phyloP scores from a whole-genome alignment of 2,797 vertebrate species.

The Acrocephalus scirpaceus region DNA sequence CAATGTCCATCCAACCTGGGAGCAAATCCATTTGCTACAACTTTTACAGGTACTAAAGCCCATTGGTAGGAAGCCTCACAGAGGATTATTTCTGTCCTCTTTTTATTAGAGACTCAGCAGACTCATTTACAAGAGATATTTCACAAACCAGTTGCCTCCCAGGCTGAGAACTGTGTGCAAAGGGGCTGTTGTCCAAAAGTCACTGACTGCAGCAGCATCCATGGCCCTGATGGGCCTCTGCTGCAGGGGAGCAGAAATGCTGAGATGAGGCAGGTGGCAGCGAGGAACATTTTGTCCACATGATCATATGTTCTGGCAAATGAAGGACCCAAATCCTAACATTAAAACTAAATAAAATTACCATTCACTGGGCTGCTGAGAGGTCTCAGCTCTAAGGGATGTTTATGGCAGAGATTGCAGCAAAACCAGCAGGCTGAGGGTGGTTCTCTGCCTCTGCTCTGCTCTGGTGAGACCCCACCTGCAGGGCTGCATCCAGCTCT shows the following conservation, averaged over 20 bases:
- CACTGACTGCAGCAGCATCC: neutral
- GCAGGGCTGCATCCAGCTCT: neutral
- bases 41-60: neutral
- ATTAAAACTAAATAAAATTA: neutral
- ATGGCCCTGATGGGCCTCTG: neutral
- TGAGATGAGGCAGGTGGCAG: neutral
- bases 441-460: neutral
- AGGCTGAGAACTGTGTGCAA: neutral
- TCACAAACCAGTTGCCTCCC: neutral
- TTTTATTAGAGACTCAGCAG: conserved; percentile 16
- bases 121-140: neutral
- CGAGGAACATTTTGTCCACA: neutral
- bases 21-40: conserved; percentile 26
- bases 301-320: neutral
- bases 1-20: neutral
- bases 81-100: conserved; percentile 35
- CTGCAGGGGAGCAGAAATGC: neutral
- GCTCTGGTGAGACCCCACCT: neutral
- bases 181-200: neutral
- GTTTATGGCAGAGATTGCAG: neutral
- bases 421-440: neutral
- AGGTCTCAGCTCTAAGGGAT: neutral
- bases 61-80: neutral
- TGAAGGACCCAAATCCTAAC: neutral
- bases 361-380: neutral